phyloP scores from a whole-genome alignment of 2,113 vertebrate genomes.

The Oncorhynchus tshawytscha region DNA sequence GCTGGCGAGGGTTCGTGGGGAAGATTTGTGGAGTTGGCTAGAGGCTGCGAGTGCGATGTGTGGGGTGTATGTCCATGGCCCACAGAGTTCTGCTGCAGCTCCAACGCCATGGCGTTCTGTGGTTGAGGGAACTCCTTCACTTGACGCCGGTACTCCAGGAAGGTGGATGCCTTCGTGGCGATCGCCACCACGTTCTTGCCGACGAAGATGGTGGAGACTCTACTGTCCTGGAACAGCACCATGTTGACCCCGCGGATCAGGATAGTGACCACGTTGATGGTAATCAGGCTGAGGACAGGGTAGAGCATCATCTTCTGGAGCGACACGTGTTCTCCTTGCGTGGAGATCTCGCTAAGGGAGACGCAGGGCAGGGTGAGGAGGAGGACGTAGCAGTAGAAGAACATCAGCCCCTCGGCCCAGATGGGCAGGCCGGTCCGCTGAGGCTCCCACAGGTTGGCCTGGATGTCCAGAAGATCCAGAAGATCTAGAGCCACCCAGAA shows the following conservation, averaged over 20 bases:
- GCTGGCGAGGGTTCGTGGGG: conserved; percentile 86
- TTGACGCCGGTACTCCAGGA: conserved; percentile 92
- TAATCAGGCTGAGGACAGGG: conserved; percentile 94
- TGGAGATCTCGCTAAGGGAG: conserved; percentile 97
- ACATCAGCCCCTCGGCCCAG: conserved; percentile 98
- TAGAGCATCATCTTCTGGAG: conserved; percentile 99
- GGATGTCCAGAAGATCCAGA: conserved; percentile 95
- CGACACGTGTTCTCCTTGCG: conserved; percentile 95
- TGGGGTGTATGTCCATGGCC: conserved; percentile 41
- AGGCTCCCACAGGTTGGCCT: conserved; percentile 96
- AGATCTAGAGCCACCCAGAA: conserved; percentile 99
- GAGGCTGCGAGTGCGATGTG: conserved; percentile 71
- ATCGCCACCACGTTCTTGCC: conserved; percentile 98
- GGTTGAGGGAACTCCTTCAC: conserved; percentile 92
- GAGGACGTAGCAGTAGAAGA: conserved; percentile 98
- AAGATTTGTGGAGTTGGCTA: conserved; percentile 82
- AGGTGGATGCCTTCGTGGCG: conserved; percentile 93
- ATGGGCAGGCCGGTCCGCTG: conserved; percentile 93
- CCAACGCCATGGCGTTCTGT: conserved; percentile 88
- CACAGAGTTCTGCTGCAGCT: conserved; percentile 91
- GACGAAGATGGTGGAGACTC: conserved; percentile 96
- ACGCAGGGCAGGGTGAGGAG: conserved; percentile 96
- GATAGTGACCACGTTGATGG: conserved; percentile 95
- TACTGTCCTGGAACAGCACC: conserved; percentile 95
- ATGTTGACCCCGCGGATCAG: conserved; percentile 95